Evolutionary conservation across 2,888 invertebrate species (phyloP).

Genomic region (Heteromyza rotundicornis): DNA sequence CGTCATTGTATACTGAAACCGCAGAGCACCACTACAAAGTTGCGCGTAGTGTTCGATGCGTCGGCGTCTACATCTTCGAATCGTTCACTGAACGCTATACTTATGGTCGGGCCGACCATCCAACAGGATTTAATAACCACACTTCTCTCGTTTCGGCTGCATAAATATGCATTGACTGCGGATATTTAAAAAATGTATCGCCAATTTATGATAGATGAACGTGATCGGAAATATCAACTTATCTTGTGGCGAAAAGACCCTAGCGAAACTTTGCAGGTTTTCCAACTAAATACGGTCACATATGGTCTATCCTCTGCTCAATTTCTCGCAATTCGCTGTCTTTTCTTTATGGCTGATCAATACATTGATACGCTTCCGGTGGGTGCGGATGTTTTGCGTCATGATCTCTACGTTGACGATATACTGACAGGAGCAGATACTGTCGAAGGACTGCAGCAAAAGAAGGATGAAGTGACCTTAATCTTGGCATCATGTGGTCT

Average conservation of each 20-base stretch:
- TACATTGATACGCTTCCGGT: not conserved
- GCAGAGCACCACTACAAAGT: too few relatives aligned
- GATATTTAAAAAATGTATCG: slow-evolving; percentile 18
- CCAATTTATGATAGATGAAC: not conserved
- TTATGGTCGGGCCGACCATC: too few relatives aligned
- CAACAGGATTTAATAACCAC: slow-evolving; percentile 22
- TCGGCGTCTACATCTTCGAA: too few relatives aligned
- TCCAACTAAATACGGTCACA: not conserved
- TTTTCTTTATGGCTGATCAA: slow-evolving; percentile 8
- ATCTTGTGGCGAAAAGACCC: not conserved
- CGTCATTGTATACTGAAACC: too few relatives aligned
- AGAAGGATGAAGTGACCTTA: not conserved
- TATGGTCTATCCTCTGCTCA: slow-evolving; percentile 4
- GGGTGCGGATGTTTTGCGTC: not conserved
- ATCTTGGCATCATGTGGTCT: not conserved
- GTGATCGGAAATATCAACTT: slow-evolving; percentile 14
- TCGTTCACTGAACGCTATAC: too few relatives aligned
- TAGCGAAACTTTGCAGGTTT: not conserved
- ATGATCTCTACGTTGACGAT: slow-evolving; percentile 15
- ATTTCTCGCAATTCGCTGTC: slow-evolving; percentile 9
- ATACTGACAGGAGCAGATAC: slow-evolving; percentile 11
- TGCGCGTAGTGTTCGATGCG: too few relatives aligned
- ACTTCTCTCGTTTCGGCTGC: slow-evolving; percentile 18
- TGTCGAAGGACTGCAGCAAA: not conserved
- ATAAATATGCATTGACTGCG: slow-evolving; percentile 19